phyloP scores from a whole-genome alignment of 2,888 invertebrate species.

The Penaeus monodon region DNA sequence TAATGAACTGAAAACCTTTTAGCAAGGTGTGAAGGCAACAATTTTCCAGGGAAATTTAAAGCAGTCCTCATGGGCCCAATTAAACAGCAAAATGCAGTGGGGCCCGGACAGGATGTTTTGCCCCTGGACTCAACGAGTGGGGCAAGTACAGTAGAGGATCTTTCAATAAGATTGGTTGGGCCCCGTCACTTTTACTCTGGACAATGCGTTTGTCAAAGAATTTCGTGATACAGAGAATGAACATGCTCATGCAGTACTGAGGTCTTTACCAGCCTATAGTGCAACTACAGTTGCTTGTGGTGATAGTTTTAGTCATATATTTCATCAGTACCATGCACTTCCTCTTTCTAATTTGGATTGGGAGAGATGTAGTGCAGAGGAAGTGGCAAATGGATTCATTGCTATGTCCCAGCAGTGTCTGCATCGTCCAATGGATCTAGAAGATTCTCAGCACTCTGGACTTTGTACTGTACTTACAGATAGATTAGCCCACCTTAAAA shows the following conservation, averaged over 20 bases:
- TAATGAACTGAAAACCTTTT: conserved; percentile 42
- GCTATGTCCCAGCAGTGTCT: conserved; percentile 53
- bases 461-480: conserved; percentile 43
- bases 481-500: conserved; percentile 41
- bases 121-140: conserved; percentile 29
- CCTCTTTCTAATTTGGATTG: conserved; percentile 34
- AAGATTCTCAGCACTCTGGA: conserved; percentile 40
- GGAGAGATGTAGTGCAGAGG: conserved; percentile 45
- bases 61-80: conserved; percentile 22
- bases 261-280: conserved; percentile 63
- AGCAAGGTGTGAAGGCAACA: conserved; percentile 54
- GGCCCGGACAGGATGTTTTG: conserved; percentile 25
- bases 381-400: conserved; percentile 55
- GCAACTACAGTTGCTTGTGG: conserved; percentile 50
- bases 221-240: conserved; percentile 64
- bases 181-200: conserved; percentile 47
- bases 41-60: conserved; percentile 55
- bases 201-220: conserved; percentile 48
- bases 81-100: conserved; percentile 13
- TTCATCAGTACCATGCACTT: conserved; percentile 24
- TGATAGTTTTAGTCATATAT: not conserved
- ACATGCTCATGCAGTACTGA: conserved; percentile 62
- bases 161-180: conserved; percentile 50
- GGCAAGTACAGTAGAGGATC: conserved; percentile 35
- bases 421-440: conserved; percentile 42